Conservation (phyloP, 2,888 invertebrate species). For the Lordiphosa fenestrarum region DNA sequence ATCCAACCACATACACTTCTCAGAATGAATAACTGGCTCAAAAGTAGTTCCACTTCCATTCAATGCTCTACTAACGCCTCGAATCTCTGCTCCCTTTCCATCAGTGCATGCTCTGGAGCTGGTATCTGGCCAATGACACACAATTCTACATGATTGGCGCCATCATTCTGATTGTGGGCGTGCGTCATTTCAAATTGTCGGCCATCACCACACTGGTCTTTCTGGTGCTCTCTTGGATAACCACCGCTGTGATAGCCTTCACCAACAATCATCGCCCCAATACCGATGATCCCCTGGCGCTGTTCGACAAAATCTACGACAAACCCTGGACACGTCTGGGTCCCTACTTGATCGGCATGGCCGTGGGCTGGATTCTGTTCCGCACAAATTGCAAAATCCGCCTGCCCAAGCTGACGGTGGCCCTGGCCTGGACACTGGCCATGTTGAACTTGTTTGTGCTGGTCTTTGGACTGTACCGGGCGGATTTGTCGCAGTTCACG, state of each 20-base stretch:
- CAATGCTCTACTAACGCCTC: neutral
- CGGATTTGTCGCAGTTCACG: slow-evolving; percentile 85
- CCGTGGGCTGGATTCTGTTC: slow-evolving; percentile 90
- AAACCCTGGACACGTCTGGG: slow-evolving; percentile 94
- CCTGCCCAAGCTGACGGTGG: slow-evolving; percentile 85
- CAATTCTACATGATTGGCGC: slow-evolving; percentile 93
- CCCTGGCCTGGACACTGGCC: slow-evolving; percentile 87
- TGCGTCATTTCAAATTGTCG: slow-evolving; percentile 89
- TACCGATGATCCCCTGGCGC: slow-evolving; percentile 89
- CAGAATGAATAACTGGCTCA: too few relatives aligned
- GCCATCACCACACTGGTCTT: slow-evolving; percentile 85
- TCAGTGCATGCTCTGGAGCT: slow-evolving; percentile 95
- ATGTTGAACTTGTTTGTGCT: slow-evolving; percentile 85
- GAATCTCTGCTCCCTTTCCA: neutral
- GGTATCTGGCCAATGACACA: slow-evolving; percentile 93
- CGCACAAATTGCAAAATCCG: slow-evolving; percentile 89
- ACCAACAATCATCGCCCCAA: slow-evolving; percentile 89
- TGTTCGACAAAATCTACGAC: slow-evolving; percentile 94
- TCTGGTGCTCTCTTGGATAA: slow-evolving; percentile 88
- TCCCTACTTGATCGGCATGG: slow-evolving; percentile 92
- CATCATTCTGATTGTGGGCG: slow-evolving; percentile 89
- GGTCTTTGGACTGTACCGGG: slow-evolving; percentile 89
- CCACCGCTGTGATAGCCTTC: slow-evolving; percentile 90
- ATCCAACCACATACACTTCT: too few relatives aligned
- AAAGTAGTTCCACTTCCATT: too few relatives aligned